A percentile compares a stretch with the other conserved stretches of the same genome.
phyloP scores from a whole-genome alignment of 2,797 vertebrate genomes.

The Sphenodon punctatus region DNA sequence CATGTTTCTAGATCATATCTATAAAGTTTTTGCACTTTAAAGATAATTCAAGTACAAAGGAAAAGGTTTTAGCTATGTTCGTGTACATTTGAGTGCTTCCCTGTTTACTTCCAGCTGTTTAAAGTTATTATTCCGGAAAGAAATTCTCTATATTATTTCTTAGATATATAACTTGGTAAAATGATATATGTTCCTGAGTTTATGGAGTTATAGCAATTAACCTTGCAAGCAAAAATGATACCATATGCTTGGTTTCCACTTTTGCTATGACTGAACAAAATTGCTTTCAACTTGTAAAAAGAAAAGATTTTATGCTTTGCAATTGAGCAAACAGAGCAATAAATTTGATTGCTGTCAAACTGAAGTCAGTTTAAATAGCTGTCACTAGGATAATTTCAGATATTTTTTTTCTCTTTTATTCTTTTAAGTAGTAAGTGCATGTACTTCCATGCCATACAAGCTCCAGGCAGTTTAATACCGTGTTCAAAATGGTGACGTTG shows the following conservation, averaged over 20 bases:
- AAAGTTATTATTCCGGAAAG: not conserved
- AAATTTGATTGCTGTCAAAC: not conserved
- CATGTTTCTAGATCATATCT: not conserved
- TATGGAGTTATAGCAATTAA: conserved; percentile 24
- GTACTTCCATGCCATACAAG: not conserved
- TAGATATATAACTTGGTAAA: conserved; percentile 19
- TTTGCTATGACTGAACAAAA: conserved; percentile 16
- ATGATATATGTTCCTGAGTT: conserved; percentile 21
- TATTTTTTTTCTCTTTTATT: not conserved
- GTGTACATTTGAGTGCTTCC: not conserved
- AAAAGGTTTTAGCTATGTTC: not conserved
- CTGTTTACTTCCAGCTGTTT: not conserved
- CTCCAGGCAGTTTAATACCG: not conserved
- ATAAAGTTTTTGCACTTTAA: conserved; percentile 2
- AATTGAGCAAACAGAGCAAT: conserved; percentile 9
- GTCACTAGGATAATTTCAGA: not conserved
- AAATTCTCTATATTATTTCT: conserved; percentile 1
- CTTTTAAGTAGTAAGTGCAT: not conserved
- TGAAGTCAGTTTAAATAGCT: not conserved
- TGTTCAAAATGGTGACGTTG: not conserved
- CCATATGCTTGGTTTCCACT: conserved; percentile 35
- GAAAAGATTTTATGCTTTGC: conserved; percentile 21
- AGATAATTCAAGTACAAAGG: not conserved
- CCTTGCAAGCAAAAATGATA: conserved; percentile 27
- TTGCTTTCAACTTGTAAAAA: conserved; percentile 34